Conservation (phyloP, 30 jellyfish, hydroid and myxozoan species). For the Chrysaora quinquecirrha region DNA sequence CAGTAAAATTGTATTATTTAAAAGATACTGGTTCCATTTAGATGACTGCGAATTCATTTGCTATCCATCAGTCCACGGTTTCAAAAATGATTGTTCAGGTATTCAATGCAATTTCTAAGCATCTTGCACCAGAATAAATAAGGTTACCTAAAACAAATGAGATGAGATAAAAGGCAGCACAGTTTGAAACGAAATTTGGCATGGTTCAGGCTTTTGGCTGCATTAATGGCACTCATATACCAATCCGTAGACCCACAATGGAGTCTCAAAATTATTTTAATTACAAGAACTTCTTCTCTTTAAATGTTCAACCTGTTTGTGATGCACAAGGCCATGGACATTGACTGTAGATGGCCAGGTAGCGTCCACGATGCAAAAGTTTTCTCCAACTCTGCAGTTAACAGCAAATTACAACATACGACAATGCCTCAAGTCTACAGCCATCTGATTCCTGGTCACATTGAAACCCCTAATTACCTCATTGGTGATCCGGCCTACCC, state of each 20-base stretch:
- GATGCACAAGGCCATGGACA: constrained; percentile 2
- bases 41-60: not conserved
- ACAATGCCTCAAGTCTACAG: not conserved
- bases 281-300: not conserved
- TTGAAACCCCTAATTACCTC: constrained; percentile 43
- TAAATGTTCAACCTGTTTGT: constrained; percentile 14
- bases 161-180: constrained; percentile 5
- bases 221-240: constrained; percentile 18
- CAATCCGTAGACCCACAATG: not conserved
- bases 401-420: not conserved
- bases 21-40: not conserved
- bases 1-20: not conserved
- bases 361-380: constrained; percentile 18
- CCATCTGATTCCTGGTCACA: constrained; percentile 3
- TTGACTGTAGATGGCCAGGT: constrained; percentile 7
- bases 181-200: not conserved
- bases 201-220: constrained; percentile 9
- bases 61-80: not conserved
- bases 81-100: not conserved
- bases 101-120: not conserved
- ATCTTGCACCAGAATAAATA: not conserved
- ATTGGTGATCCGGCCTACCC: constrained; percentile 86
- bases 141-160: not conserved
- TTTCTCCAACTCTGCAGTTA: not conserved
- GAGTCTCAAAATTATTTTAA: constrained; percentile 7